Evolutionary conservation across 2,113 vertebrate genomes (phyloP).

Genomic region (Puffinus mauretanicus): DNA sequence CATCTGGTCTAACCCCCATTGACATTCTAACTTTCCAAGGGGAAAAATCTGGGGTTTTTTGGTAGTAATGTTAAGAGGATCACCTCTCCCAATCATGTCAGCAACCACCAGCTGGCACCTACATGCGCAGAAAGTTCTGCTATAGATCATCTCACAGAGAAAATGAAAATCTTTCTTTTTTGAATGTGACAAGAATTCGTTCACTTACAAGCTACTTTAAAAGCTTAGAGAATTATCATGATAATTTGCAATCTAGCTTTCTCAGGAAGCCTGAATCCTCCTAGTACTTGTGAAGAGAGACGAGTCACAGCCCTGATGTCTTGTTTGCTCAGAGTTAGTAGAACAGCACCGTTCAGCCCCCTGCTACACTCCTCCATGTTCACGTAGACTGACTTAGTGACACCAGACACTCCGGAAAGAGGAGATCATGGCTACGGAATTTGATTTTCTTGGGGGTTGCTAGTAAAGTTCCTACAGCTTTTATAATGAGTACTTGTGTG

Average conservation of each 20-base stretch:
- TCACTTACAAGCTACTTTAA: not conserved
- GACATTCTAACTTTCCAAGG: not conserved
- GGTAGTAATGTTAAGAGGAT: not conserved
- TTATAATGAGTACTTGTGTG: not conserved
- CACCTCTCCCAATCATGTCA: not conserved
- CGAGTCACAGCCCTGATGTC: not conserved
- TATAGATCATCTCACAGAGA: not conserved
- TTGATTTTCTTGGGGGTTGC: accelerated
- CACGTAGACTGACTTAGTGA: not conserved
- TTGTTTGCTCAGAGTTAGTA: not conserved
- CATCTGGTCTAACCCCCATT: not conserved
- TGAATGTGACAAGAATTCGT: accelerated
- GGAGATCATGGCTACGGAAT: accelerated
- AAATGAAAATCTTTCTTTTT: not conserved
- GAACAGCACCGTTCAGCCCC: not conserved
- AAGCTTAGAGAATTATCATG: not conserved
- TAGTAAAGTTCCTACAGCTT: not conserved
- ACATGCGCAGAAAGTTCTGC: not conserved
- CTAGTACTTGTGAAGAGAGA: not conserved
- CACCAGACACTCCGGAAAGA: not conserved
- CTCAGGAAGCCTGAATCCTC: not conserved
- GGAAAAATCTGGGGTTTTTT: not conserved
- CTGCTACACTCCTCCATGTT: not conserved
- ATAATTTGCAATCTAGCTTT: accelerated
- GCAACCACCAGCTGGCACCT: not conserved